phyloP scores from a whole-genome alignment of 1,140 invertebrate species.

The Delia radicum region DNA sequence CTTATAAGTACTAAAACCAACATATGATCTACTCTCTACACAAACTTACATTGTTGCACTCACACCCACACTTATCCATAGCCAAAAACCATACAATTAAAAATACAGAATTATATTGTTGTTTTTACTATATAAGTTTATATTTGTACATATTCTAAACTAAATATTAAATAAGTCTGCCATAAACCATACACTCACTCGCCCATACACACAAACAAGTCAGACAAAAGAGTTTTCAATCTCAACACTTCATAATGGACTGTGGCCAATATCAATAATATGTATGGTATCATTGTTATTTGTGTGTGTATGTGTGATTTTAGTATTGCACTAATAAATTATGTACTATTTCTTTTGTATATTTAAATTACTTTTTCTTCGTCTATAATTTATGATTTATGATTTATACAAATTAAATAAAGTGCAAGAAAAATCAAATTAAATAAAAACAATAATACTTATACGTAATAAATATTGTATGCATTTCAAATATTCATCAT shows the following conservation, averaged over 20 bases:
- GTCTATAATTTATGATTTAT: too few relatives aligned
- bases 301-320: too few relatives aligned
- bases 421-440: too few relatives aligned
- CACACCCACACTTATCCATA: too few relatives aligned
- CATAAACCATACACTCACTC: too few relatives aligned
- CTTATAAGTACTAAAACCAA: not conserved
- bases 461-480: too few relatives aligned
- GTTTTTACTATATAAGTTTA: not conserved
- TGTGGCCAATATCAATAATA: conserved; percentile 2
- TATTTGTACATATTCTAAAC: not conserved
- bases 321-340: not conserved
- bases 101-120: not conserved
- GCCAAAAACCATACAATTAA: too few relatives aligned
- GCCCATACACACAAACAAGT: not conserved
- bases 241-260: conserved; percentile 3
- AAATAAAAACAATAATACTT: too few relatives aligned
- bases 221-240: not conserved
- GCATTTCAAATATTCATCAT: too few relatives aligned
- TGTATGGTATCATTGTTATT: not conserved
- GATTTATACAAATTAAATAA: too few relatives aligned
- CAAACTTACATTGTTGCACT: too few relatives aligned
- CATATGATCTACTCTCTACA: not conserved
- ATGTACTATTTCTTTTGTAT: not conserved
- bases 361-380: too few relatives aligned
- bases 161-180: not conserved